Evolutionary conservation across 2,888 invertebrate genomes (phyloP).

Genomic region (Erynnis tages): DNA sequence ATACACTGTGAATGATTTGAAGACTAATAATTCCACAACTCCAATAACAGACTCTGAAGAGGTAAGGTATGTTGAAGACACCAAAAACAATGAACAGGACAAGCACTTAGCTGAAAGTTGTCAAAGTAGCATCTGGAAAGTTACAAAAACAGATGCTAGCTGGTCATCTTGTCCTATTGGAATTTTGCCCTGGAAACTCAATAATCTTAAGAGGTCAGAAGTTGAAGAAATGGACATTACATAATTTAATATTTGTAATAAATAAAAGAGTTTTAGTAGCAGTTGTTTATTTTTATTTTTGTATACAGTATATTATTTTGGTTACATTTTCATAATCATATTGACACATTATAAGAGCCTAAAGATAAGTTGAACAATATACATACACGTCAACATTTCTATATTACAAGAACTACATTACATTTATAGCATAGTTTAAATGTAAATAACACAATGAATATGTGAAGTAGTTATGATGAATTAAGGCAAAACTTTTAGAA

Average conservation of each 20-base stretch:
- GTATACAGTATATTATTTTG: slow-evolving; percentile 78
- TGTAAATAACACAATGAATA: too few relatives aligned
- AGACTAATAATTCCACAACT: slow-evolving; percentile 17
- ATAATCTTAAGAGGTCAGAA: slow-evolving; percentile 30
- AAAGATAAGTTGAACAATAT: slow-evolving; percentile 76
- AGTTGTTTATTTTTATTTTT: slow-evolving; percentile 72
- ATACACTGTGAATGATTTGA: slow-evolving; percentile 71
- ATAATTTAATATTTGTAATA: slow-evolving; percentile 30
- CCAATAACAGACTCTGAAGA: background rate
- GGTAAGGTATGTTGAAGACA: slow-evolving; percentile 24
- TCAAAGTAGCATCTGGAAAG: slow-evolving; percentile 54
- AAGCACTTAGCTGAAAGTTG: slow-evolving; percentile 16
- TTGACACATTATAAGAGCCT: slow-evolving; percentile 74
- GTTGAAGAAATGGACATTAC: slow-evolving; percentile 29
- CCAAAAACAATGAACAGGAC: slow-evolving; percentile 26
- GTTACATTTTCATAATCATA: slow-evolving; percentile 69
- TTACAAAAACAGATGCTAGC: slow-evolving; percentile 47
- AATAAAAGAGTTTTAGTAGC: slow-evolving; percentile 58
- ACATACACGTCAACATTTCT: slow-evolving; percentile 67
- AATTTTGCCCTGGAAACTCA: slow-evolving; percentile 66
- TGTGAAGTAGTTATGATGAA: too few relatives aligned
- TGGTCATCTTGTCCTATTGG: slow-evolving; percentile 79
- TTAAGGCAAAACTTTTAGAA: too few relatives aligned
- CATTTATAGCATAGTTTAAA: slow-evolving; percentile 13
- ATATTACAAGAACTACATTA: slow-evolving; percentile 64